A percentile compares a stretch with the other conserved stretches of the same genome.
Evolutionary conservation across 2,888 invertebrate species (phyloP).

Genomic region (Pasiphila rectangulata): DNA sequence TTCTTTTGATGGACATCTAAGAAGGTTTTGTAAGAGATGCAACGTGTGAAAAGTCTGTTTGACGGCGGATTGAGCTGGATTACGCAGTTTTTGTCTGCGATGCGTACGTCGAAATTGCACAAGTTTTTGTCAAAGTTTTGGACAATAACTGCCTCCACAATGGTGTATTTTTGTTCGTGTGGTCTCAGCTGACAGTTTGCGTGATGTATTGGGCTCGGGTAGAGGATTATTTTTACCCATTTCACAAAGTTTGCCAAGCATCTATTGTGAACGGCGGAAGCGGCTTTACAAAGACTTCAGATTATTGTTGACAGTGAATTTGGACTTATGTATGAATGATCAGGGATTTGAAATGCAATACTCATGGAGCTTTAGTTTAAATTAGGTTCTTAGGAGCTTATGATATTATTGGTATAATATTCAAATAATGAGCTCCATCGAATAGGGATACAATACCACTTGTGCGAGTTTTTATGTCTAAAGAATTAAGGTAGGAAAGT

Average conservation of each 20-base stretch:
- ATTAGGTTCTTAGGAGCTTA: constrained; percentile 8
- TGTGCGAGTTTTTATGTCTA: too few species aligned
- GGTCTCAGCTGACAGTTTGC: constrained; percentile 76
- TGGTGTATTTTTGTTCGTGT: constrained; percentile 78
- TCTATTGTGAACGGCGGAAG: constrained; percentile 75
- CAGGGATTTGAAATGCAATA: constrained; percentile 60
- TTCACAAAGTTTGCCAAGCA: constrained; percentile 78
- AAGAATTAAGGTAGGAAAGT: too few species aligned
- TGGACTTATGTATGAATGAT: constrained; percentile 60
- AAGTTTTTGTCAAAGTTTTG: constrained; percentile 75
- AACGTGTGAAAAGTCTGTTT: constrained; percentile 45
- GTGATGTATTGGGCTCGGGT: constrained; percentile 76
- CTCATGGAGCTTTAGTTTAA: constrained; percentile 39
- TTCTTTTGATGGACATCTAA: constrained; percentile 41
- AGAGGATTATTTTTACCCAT: constrained; percentile 79
- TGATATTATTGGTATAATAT: background rate
- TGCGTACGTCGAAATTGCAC: constrained; percentile 72
- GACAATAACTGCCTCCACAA: constrained; percentile 70
- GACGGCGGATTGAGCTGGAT: constrained; percentile 42
- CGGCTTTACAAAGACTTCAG: constrained; percentile 71
- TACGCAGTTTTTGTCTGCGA: constrained; percentile 47
- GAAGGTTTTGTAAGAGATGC: constrained; percentile 38
- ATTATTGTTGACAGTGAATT: constrained; percentile 64
- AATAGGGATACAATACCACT: too few species aligned
- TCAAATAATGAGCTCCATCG: too few species aligned